Percentiles rank a stretch among this genome's conserved stretches.
Evolutionary conservation across 2,888 invertebrate species (phyloP).

Genomic region (Perdita meconis): DNA sequence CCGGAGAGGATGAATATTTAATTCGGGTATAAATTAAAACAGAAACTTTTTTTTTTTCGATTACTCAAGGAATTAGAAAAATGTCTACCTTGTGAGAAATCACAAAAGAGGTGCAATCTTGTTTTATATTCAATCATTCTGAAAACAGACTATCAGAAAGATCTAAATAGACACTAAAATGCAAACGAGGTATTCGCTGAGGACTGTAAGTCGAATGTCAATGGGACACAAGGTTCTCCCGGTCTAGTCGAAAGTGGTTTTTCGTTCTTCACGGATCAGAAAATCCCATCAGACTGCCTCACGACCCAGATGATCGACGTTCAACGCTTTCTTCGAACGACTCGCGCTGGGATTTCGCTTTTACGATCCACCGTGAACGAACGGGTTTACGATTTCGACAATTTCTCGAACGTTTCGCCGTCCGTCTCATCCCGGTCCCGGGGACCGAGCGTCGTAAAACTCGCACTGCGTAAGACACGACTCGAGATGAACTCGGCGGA

Average conservation of each 20-base stretch:
- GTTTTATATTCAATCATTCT: not conserved
- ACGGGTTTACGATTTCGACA: slow-evolving; percentile 63
- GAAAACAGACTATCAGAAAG: not conserved
- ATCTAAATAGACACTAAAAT: slow-evolving; percentile 39
- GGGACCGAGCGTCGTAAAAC: slow-evolving; percentile 38
- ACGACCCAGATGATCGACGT: slow-evolving; percentile 35
- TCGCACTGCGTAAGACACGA: slow-evolving; percentile 8
- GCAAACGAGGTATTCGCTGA: slow-evolving; percentile 11
- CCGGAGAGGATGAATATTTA: no score
- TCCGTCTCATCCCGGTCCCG: slow-evolving; percentile 27
- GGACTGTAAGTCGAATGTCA: not conserved
- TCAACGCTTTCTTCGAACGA: slow-evolving; percentile 45
- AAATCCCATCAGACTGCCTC: slow-evolving; percentile 57
- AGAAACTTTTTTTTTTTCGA: no score
- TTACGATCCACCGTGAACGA: slow-evolving; percentile 49
- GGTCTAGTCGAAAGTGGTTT: slow-evolving; percentile 23
- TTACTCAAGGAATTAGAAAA: no score
- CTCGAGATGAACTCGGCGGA: slow-evolving; percentile 2
- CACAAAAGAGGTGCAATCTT: not conserved
- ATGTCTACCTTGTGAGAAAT: no score
- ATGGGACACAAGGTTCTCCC: no score
- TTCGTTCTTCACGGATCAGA: slow-evolving; percentile 15
- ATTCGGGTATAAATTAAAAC: no score
- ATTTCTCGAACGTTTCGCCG: slow-evolving; percentile 49
- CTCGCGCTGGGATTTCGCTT: slow-evolving; percentile 44